Base-by-base conservation (phyloP, 2,888 invertebrate species). In the Chalcosyrphus nemorum region DNA sequence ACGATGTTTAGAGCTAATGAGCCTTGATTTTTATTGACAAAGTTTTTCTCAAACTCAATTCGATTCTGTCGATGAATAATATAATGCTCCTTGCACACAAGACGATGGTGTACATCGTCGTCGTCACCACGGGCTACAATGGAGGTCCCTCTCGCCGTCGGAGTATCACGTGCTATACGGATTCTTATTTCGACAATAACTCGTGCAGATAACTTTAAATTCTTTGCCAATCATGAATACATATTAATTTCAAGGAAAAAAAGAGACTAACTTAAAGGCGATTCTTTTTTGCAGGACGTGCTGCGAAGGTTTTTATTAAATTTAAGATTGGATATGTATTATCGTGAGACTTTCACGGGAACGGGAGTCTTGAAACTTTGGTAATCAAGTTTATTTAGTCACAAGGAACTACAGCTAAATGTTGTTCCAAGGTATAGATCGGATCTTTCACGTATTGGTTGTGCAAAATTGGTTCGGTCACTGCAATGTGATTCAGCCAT, bases 11-110 rank as follows among this genome's bases (percentile, higher is more conserved):
- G 24, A 68, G 17, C 68, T 68, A 68, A 68, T 68, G 68, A 68
- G 43, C 54, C 54, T 27, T 68, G 54, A 68, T 68, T 68, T 66
- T 68, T 68, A 68, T 68, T 54, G 68, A 68, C 54, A 68, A 68
- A 68, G 43, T 54, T 68, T 54, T 17, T 4, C 68, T 43, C 38
- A 35, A 50, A 50, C 29, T 61, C 38, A 50, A 50, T 29, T 68
- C 38, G 68, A 4, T 29, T 50, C 24, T n/a, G 50, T n/a, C 24
- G 21, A 19, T 50, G 21, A 38, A 38, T 38, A 38, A 38, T 38
- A 13, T n/a, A 13, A 38, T 11, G 13, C 38, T 38, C 5, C 5
- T 13, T 13, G 38, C 13, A 13, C 38, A 13, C 38, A 38, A 13
- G 38, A 4, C 13, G 35, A 1, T 7, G n/a, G n/a, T n/a, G n/a